A percentile compares a stretch with the other conserved stretches of the same genome.
These are phyloP conservation scores for Gobio occitaniae DNA, from an alignment of 2,797 vertebrate species.

Conservation along the genomic window DNA sequence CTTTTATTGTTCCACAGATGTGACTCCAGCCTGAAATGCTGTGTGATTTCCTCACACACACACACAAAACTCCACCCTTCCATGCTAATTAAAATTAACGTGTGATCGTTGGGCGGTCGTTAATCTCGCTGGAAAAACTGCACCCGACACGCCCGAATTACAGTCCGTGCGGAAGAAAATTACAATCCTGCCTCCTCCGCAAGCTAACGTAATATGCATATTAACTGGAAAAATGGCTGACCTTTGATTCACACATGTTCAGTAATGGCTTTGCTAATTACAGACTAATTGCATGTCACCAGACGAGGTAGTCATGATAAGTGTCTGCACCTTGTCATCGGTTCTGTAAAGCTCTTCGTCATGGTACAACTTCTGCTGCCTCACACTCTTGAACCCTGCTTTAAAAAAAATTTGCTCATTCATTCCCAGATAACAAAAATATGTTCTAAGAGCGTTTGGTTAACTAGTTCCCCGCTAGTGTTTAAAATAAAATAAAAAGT, in stretches of 20 bases:
- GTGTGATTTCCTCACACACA: background rate
- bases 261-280: constrained; percentile 36
- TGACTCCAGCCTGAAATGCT: background rate
- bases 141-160: background rate
- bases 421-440: too few relatives aligned
- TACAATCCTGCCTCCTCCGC: background rate
- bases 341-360: background rate
- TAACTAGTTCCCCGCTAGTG: too few relatives aligned
- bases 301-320: background rate
- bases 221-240: background rate
- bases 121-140: constrained; percentile 12
- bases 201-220: constrained; percentile 23
- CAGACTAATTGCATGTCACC: constrained; percentile 4
- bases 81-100: constrained; percentile 29
- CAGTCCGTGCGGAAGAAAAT: background rate
- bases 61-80: background rate
- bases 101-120: background rate
- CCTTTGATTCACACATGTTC: constrained; percentile 38
- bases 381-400: background rate
- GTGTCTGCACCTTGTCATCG: background rate
- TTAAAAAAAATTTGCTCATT: background rate
- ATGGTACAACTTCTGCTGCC: background rate
- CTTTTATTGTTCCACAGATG: background rate
- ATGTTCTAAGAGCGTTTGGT: too few relatives aligned
- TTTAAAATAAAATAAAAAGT: too few relatives aligned